Conservation (phyloP, 1,140 invertebrate species). For the Papilio aristodemus region DNA sequence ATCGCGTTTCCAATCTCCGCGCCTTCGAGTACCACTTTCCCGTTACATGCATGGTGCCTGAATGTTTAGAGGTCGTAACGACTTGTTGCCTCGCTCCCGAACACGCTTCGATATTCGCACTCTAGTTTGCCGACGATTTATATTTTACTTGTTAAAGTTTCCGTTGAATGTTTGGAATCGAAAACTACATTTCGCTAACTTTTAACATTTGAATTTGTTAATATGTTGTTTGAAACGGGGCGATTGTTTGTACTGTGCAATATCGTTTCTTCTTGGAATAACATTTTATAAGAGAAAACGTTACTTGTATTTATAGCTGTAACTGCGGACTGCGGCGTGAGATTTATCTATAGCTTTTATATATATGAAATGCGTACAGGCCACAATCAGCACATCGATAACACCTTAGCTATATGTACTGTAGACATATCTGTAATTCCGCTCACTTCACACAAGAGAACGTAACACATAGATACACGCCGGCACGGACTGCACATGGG, state of each 20-base stretch:
- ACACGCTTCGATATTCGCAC: slow-evolving; percentile 25
- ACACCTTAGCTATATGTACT: background rate
- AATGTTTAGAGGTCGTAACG: slow-evolving; percentile 26
- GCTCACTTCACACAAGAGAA: background rate
- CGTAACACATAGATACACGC: slow-evolving; percentile 15
- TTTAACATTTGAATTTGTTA: slow-evolving; percentile 22
- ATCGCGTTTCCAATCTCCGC: slow-evolving; percentile 46
- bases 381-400: slow-evolving; percentile 7
- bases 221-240: slow-evolving; percentile 16
- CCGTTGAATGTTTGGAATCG: slow-evolving; percentile 2
- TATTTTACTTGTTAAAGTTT: slow-evolving; percentile 24
- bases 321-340: background rate
- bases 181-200: slow-evolving; percentile 14
- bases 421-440: slow-evolving; percentile 14
- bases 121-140: background rate
- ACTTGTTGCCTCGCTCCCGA: slow-evolving; percentile 21
- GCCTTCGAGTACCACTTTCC: slow-evolving; percentile 47
- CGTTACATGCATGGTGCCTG: slow-evolving; percentile 37
- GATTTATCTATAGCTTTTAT: background rate
- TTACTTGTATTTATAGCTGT: background rate
- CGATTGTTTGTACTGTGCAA: slow-evolving; percentile 6
- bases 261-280: slow-evolving; percentile 7
- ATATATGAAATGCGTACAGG: background rate
- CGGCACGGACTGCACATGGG: background rate
- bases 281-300: background rate